These are phyloP conservation scores for Penelope pileata DNA, from an alignment of 2,113 vertebrate genomes.

Conservation along the genomic window DNA sequence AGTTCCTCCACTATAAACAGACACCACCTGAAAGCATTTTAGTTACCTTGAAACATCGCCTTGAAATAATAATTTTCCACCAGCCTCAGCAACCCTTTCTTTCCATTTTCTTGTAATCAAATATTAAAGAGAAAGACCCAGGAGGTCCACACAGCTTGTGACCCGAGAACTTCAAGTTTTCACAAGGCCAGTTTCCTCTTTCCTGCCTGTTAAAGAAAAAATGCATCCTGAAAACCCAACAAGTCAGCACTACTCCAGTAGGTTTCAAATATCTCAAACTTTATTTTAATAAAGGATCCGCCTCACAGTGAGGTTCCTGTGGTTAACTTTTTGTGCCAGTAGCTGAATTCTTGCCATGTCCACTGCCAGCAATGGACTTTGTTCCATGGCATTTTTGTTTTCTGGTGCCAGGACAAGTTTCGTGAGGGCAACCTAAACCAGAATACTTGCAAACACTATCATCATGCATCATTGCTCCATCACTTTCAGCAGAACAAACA, in stretches of 20 bases:
- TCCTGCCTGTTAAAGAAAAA: not conserved
- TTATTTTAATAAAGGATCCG: conserved; percentile 79
- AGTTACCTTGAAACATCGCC: not conserved
- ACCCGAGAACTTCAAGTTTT: not conserved
- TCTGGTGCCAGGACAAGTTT: conserved; percentile 56
- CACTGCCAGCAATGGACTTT: conserved; percentile 79
- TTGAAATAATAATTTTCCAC: not conserved
- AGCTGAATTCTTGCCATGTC: conserved; percentile 50
- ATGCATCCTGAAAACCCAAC: not conserved
- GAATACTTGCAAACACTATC: conserved; percentile 61
- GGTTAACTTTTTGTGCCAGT: conserved; percentile 53
- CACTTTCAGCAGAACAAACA: conserved; percentile 68
- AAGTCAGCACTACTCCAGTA: conserved; percentile 30
- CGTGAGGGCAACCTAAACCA: conserved; percentile 51
- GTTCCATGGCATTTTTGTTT: conserved; percentile 61
- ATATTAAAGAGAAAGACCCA: not conserved
- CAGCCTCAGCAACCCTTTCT: not conserved
- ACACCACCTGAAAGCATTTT: not conserved
- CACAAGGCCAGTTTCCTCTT: not conserved
- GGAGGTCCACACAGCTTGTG: not conserved
- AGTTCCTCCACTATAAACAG: not conserved
- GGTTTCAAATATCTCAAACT: conserved; percentile 74
- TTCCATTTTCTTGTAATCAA: not conserved
- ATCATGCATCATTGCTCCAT: conserved; percentile 67
- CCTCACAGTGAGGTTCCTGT: conserved; percentile 56